phyloP scores from a whole-genome alignment of 1,140 invertebrate genomes.

The Drosophila albomicans region DNA sequence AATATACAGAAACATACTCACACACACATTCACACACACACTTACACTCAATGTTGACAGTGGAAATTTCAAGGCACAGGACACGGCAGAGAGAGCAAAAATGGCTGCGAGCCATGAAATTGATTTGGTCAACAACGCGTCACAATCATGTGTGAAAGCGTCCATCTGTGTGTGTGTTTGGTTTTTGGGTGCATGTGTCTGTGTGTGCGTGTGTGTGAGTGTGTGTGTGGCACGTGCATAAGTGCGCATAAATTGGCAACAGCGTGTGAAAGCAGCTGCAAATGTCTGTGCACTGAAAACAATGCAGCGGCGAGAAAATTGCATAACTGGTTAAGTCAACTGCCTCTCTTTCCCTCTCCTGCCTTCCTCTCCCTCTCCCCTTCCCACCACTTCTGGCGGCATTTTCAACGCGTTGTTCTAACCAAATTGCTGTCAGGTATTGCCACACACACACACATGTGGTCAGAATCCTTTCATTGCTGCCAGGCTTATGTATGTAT shows the following conservation, averaged over 20 bases:
- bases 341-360: not conserved
- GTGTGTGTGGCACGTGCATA: constrained; percentile 62
- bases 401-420: not conserved
- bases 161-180: constrained; percentile 37
- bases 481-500: not conserved
- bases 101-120: constrained; percentile 69
- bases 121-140: constrained; percentile 72
- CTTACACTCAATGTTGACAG: constrained; percentile 47
- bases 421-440: constrained; percentile 29
- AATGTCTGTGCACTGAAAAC: constrained; percentile 45
- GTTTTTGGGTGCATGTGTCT: not conserved
- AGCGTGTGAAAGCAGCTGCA: constrained; percentile 30
- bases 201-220: constrained; percentile 5
- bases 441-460: constrained; percentile 52
- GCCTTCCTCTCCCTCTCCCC: too few relatives aligned
- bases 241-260: constrained; percentile 79
- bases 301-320: constrained; percentile 65
- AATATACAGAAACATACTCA: constrained; percentile 13
- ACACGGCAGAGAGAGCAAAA: constrained; percentile 29
- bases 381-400: too few relatives aligned
- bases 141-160: constrained; percentile 52
- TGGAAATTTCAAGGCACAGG: constrained; percentile 47
- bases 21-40: constrained; percentile 18
- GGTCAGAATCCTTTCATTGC: constrained; percentile 35
- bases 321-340: constrained; percentile 67